Evolutionary conservation across 1,140 invertebrate genomes (phyloP), one percentile per base, ranked within the genome.

Genomic region (Hyles vespertilio): DNA sequence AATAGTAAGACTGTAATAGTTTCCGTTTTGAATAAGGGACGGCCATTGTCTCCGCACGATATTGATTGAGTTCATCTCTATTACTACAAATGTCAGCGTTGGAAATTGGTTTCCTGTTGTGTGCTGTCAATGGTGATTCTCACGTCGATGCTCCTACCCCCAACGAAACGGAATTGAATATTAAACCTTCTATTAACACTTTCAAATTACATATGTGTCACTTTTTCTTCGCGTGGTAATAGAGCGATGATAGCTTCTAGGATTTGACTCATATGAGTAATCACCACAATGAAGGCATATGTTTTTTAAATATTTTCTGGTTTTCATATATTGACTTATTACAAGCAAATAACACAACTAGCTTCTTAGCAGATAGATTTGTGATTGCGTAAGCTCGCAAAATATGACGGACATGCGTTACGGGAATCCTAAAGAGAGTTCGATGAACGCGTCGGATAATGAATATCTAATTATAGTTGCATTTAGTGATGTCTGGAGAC

Each of bases 11-110:
- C 77, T 72, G 73, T 88, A 88, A 88, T 82, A 86, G 84, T 88
- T 88, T 86, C 84, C 84, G 84, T 84, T 87, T 82, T 80, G 81
- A 84, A 84, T 83, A 84, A 82, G 79, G 81, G 79, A 81, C 80
- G 77, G 59, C 82, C 66, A 86, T 87, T 87, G 83, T 87, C 76
- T 87, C 67, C 65, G 65, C 71, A 67, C 74, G 69, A 77, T 86
- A 84, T 87, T 85, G 84, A 85, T 85, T 84, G 78, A 77, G 67
- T 76, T 77, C 67, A 73, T 80, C 76, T 80, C 61, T 69, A 67
- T 72, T 60, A 63, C 69, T 64, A 67, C 60, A 58, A 67, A 63
- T 67, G 56, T 63, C 56, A 59, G 63, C 56, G 59, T 68, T 49
- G 63, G 68, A 75, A 74, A 72, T 77, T 78, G 65, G 75, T 69